Conservation (phyloP, 37 sponge, comb jelly and placozoan genomes). For the Petrosia ficiformis region DNA sequence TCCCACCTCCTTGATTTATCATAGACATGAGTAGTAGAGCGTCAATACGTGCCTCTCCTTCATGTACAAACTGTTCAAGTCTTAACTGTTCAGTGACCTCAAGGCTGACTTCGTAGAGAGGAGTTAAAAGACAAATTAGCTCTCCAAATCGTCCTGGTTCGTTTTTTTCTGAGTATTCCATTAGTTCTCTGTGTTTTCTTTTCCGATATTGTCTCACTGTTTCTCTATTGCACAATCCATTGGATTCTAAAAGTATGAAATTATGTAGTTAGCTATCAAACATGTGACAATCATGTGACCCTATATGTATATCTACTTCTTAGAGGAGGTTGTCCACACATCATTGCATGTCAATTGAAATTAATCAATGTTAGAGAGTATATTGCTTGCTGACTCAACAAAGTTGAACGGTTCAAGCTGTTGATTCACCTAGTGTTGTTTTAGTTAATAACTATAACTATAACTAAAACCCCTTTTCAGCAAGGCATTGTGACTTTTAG, state of each 20-base stretch:
- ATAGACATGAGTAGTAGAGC: conserved; percentile 90
- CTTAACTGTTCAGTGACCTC: conserved; percentile 91
- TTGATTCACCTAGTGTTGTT: no score
- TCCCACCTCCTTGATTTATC: conserved; percentile 51
- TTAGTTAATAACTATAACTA: no score
- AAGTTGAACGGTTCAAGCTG: no score
- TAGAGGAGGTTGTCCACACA: no score
- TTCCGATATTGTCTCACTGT: conserved; percentile 69
- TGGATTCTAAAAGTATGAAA: conserved; percentile 73
- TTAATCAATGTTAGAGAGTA: no score
- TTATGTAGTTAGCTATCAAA: not conserved
- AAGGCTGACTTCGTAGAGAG: conserved; percentile 83
- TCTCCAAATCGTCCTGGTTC: conserved; percentile 85
- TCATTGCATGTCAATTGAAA: no score
- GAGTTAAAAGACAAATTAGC: conserved; percentile 81
- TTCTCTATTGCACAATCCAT: conserved; percentile 64
- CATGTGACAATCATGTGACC: no score
- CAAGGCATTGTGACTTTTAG: no score
- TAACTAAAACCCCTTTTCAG: no score
- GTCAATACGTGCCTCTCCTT: conserved; percentile 90
- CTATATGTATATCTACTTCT: no score
- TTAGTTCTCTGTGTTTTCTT: conserved; percentile 64
- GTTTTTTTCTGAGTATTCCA: conserved; percentile 73
- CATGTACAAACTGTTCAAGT: conserved; percentile 91
- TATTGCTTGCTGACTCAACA: no score